Evolutionary conservation across 2,888 invertebrate species (phyloP).

Genomic region (Rhyacophila evoluta): DNA sequence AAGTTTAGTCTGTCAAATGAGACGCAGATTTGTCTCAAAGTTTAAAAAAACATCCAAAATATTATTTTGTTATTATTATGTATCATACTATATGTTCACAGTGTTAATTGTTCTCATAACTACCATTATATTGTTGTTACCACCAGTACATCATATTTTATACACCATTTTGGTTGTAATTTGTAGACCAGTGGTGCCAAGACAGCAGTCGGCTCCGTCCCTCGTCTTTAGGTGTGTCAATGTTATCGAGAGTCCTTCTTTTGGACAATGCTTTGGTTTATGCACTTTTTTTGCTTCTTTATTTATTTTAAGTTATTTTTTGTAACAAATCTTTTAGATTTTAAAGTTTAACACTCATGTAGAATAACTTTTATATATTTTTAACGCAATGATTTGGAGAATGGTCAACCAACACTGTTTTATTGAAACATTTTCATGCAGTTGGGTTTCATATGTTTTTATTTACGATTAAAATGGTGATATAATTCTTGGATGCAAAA

Average conservation of each 20-base stretch:
- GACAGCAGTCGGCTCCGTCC: slow-evolving; percentile 71
- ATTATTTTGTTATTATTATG: background rate
- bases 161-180: slow-evolving; percentile 37
- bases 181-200: slow-evolving; percentile 72
- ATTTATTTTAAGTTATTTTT: too few relatives aligned
- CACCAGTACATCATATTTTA: background rate
- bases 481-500: too few relatives aligned
- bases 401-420: too few relatives aligned
- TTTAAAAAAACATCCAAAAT: background rate
- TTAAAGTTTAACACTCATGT: too few relatives aligned
- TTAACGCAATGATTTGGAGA: too few relatives aligned
- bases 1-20: too few relatives aligned
- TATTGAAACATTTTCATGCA: too few relatives aligned
- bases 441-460: too few relatives aligned
- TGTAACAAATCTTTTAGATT: too few relatives aligned
- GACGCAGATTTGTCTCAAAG: too few relatives aligned
- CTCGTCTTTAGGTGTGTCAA: slow-evolving; percentile 72
- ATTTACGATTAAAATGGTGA: too few relatives aligned
- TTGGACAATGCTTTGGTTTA: background rate
- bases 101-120: background rate
- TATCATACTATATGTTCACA: slow-evolving; percentile 10
- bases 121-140: background rate
- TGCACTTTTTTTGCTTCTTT: background rate
- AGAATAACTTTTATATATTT: too few relatives aligned
- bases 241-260: slow-evolving; percentile 19